Percentiles rank a stretch among this genome's conserved stretches.
Evolutionary conservation across 64 coral and sea anemone species (phyloP).

Genomic region (Montipora efflorescens): DNA sequence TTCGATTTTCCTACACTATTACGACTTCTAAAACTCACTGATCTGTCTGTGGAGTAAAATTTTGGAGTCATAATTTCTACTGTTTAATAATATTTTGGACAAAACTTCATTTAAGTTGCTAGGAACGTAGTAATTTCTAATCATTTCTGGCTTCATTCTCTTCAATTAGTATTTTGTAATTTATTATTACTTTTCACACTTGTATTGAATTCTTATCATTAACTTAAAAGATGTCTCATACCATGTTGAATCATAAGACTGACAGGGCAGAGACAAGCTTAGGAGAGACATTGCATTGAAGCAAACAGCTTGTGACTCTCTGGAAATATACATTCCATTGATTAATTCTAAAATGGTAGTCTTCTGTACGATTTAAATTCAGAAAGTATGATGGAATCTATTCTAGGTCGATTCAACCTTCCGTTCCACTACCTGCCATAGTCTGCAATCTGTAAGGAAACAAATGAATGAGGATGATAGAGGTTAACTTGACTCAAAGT

Average conservation of each 20-base stretch:
- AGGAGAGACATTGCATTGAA: neutral
- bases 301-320: too few relatives aligned
- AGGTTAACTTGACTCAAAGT: neutral
- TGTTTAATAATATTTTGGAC: neutral
- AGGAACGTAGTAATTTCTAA: neutral
- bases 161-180: too few relatives aligned
- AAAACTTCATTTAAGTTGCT: neutral
- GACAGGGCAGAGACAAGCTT: neutral
- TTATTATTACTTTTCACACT: too few relatives aligned
- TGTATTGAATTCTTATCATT: neutral
- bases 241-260: neutral
- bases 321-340: too few relatives aligned
- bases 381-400: neutral
- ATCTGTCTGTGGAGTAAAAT: neutral
- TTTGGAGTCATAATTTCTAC: neutral
- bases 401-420: neutral
- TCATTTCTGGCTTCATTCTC: neutral
- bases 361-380: too few relatives aligned
- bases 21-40: neutral
- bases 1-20: neutral
- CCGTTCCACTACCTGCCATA: slow-evolving; percentile 50
- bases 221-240: slow-evolving; percentile 18
- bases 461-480: neutral
- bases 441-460: slow-evolving; percentile 64
- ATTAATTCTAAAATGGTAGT: neutral